Conservation (phyloP, 2,888 invertebrate genomes). For the Ennomos quercinarius region DNA sequence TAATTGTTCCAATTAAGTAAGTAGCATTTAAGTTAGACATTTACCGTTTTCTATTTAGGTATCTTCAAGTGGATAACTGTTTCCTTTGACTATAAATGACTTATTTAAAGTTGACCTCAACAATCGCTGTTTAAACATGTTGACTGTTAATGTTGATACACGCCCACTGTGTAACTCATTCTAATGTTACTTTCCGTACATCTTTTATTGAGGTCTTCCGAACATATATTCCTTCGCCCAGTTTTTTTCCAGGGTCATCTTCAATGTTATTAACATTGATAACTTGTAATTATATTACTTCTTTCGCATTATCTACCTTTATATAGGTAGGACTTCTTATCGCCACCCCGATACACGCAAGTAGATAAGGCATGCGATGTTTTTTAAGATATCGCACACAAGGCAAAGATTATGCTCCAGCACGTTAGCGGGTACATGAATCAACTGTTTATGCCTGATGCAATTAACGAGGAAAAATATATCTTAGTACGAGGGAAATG, state of each 20-base stretch:
- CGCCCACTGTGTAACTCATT: constrained; percentile 56
- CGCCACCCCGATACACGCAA: constrained; percentile 56
- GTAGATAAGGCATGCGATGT: constrained; percentile 59
- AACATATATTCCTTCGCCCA: constrained; percentile 6
- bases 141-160: constrained; percentile 60
- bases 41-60: constrained; percentile 30
- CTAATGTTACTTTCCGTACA: constrained; percentile 42
- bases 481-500: constrained; percentile 19
- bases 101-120: constrained; percentile 57
- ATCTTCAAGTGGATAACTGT: constrained; percentile 37
- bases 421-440: constrained; percentile 39
- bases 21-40: constrained; percentile 19
- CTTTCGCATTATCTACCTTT: constrained; percentile 51
- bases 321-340: constrained; percentile 54
- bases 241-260: constrained; percentile 26
- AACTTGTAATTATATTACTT: constrained; percentile 46
- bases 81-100: constrained; percentile 44
- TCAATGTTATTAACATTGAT: constrained; percentile 30
- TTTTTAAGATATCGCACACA: constrained; percentile 48
- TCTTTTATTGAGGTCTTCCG: constrained; percentile 36
- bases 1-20: constrained; percentile 35
- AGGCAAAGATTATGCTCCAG: constrained; percentile 40
- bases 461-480: constrained; percentile 25
- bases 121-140: constrained; percentile 55
- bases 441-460: constrained; percentile 31